phyloP scores from a whole-genome alignment of 2,113 vertebrate species.

The Carollia perspicillata region DNA sequence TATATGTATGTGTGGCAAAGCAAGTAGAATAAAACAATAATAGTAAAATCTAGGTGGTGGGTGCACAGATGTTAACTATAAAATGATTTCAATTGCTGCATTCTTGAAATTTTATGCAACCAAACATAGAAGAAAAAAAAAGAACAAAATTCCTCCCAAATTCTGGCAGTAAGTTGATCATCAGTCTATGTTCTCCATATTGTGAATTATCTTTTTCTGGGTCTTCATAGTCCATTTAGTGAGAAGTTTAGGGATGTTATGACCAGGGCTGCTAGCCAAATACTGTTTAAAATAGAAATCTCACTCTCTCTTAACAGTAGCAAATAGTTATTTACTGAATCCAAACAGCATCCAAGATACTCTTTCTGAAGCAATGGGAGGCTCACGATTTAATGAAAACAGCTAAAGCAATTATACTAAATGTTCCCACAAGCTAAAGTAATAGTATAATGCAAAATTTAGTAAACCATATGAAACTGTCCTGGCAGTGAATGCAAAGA shows the following conservation, averaged over 20 bases:
- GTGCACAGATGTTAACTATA: neutral
- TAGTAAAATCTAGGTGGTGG: neutral
- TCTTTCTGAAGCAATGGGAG: neutral
- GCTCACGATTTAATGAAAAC: neutral
- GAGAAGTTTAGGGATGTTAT: neutral
- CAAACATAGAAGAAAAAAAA: neutral
- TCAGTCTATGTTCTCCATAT: neutral
- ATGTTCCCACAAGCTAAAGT: neutral
- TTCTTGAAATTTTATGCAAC: neutral
- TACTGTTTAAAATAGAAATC: neutral
- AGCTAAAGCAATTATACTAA: neutral
- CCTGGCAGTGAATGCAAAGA: neutral
- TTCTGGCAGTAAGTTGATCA: neutral
- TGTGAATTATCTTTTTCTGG: neutral
- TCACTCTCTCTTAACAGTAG: neutral
- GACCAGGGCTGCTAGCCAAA: neutral
- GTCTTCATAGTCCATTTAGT: neutral
- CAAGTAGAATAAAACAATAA: neutral
- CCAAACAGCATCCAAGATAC: neutral
- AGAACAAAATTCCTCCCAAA: neutral
- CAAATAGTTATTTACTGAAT: constrained; percentile 1
- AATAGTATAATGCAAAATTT: neutral
- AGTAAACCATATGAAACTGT: neutral
- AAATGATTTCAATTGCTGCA: neutral
- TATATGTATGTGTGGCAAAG: neutral